Conservation (phyloP, 53 echinoderm and acorn worm species). For the Patiria pectinifera region DNA sequence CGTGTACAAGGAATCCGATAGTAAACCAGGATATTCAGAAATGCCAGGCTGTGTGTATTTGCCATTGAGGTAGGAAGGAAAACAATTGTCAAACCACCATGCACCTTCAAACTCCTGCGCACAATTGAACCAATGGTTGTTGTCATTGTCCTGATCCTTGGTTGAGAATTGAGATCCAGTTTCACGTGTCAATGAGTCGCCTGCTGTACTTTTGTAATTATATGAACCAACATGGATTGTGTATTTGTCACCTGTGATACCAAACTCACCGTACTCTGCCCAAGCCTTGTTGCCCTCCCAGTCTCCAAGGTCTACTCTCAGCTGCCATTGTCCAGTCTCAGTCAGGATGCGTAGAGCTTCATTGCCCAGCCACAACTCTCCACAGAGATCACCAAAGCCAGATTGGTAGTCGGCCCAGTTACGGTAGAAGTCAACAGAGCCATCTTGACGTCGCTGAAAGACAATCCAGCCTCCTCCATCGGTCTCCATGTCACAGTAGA, state of each 20-base stretch:
- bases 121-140: not conserved
- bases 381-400: constrained; percentile 31
- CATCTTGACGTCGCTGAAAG: too few species aligned
- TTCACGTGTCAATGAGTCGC: not conserved
- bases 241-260: constrained; percentile 16
- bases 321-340: constrained; percentile 1
- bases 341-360: constrained; percentile 19
- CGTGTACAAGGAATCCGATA: not conserved
- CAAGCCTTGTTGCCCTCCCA: constrained; percentile 27
- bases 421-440: too few species aligned
- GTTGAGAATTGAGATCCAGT: not conserved
- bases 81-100: constrained; percentile 10
- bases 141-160: not conserved
- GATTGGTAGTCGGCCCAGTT: not conserved
- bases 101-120: not conserved
- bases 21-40: not conserved
- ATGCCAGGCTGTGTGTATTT: not conserved
- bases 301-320: constrained; percentile 18
- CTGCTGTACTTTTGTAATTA: too few species aligned
- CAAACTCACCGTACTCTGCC: constrained; percentile 22
- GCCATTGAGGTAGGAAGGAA: constrained; percentile 17
- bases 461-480: too few species aligned
- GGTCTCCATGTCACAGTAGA: too few species aligned
- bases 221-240: constrained; percentile 13
- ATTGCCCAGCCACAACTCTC: constrained; percentile 44